These are phyloP conservation scores for Sinelater perroti DNA, from an alignment of 2,888 invertebrate species.

Conservation along the genomic window DNA sequence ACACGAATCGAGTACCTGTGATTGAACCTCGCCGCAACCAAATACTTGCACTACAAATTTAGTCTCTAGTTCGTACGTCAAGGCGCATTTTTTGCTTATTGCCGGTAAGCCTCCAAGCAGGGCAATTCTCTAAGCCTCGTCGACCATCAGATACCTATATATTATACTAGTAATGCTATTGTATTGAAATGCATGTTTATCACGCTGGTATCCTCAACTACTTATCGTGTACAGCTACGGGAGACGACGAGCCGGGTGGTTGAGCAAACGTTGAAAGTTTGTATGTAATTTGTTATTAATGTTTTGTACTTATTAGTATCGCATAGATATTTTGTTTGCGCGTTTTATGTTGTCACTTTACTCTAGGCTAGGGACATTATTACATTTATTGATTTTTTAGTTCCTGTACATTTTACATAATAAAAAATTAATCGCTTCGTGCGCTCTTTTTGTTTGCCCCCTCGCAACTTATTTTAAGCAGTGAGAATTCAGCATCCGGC, in stretches of 20 bases:
- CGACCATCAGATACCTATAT: conserved; percentile 44
- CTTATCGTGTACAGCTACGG: conserved; percentile 8
- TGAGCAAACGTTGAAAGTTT: conserved; percentile 29
- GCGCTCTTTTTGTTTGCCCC: background rate
- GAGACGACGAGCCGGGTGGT: conserved; percentile 6
- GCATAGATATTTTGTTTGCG: conserved; percentile 39
- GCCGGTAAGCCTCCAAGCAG: conserved; percentile 49
- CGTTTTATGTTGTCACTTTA: conserved; percentile 36
- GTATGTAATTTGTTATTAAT: conserved; percentile 48
- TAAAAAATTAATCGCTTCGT: conserved; percentile 50
- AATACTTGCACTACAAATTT: conserved; percentile 52
- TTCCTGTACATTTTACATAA: conserved; percentile 56
- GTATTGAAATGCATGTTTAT: conserved; percentile 5
- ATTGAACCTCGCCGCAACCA: conserved; percentile 58
- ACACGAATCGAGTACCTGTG: conserved; percentile 54
- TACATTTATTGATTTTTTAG: conserved; percentile 52
- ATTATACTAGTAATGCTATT: conserved; percentile 11
- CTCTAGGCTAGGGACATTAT: conserved; percentile 39
- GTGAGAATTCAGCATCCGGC: no score
- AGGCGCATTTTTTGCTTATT: conserved; percentile 46
- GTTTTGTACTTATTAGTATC: conserved; percentile 53
- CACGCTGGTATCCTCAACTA: conserved; percentile 23
- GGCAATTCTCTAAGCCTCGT: conserved; percentile 58
- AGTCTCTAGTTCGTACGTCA: conserved; percentile 35
- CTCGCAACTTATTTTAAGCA: no score